Evolutionary conservation across 2,888 invertebrate genomes (phyloP), one percentile per base, ranked within the genome.

Genomic region (Clitarchus hookeri): DNA sequence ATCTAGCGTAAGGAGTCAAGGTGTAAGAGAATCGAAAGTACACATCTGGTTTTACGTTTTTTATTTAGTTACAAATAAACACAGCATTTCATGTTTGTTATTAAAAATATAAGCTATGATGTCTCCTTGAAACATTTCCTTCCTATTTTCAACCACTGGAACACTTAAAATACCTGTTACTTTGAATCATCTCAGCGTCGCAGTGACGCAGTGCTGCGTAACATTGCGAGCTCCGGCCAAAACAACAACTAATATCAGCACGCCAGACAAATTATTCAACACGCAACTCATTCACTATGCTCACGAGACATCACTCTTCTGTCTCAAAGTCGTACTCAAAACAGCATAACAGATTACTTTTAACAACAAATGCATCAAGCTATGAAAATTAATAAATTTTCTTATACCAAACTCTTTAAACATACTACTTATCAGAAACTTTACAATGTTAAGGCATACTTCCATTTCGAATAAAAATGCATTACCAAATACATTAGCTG

Each of bases 51-150:
- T 48, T 65, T 65, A 65, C n/a, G 16, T 65, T 65, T 82, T 82
- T 82, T 79, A 36, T 82, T 82, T 82, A 82, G 11, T 82, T 86
- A 86, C 86, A 86, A 87, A 87, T 84, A 87, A 84, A 87, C 86
- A 86, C 84, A 87, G 85, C 87, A 84, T 86, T 84, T 79, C 44
- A 84, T 78, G 54, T 86, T 87, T 87, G 86, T 87, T 87, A 87
- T 87, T 85, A 87, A 87, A 86, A 87, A 87, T 87, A 87, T 86
- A 86, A 87, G 87, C 84, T 86, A 87, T 86, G 36, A 6, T 36
- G 44, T 82, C 19, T 65, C 16, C n/a, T 65, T 65, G 65, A 65
- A 0, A 65, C 65, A 82, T 26, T 23, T 82, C 44, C 36, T 44
- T 82, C 82, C 23, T 82, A 23, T 36, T 44, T 82, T 82, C 19